phyloP scores from a whole-genome alignment of 1,140 invertebrate species.

The Aphaenogaster rudis region DNA sequence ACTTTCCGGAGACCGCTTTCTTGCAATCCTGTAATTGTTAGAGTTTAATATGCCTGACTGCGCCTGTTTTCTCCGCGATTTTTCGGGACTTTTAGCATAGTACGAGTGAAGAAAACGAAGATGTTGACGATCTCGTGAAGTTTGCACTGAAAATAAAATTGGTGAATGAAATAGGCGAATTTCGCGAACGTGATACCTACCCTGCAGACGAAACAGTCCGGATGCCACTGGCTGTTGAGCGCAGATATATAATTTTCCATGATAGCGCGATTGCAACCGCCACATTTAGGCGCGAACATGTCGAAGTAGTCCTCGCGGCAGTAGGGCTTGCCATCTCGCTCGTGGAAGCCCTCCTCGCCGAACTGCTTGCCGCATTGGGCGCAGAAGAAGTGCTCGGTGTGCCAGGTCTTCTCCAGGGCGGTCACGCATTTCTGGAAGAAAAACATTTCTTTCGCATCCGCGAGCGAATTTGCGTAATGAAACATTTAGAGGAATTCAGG shows the following conservation, averaged over 20 bases:
- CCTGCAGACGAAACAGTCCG: slow-evolving; percentile 99
- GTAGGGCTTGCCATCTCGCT: slow-evolving; percentile 97
- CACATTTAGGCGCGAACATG: slow-evolving; percentile 99
- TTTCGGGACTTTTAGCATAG: slow-evolving; percentile 1
- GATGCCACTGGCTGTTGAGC: slow-evolving; percentile 99
- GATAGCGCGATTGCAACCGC: slow-evolving; percentile 98
- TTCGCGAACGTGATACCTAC: slow-evolving; percentile 88
- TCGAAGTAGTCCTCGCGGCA: slow-evolving; percentile 98
- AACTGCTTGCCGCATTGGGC: slow-evolving; percentile 99
- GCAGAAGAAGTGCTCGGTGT: slow-evolving; percentile 99
- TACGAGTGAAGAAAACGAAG: not conserved
- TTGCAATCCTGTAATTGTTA: slow-evolving; percentile 94
- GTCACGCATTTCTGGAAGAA: slow-evolving; percentile 98
- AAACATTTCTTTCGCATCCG: slow-evolving; percentile 5
- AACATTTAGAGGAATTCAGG: not conserved
- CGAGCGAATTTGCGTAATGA: not conserved
- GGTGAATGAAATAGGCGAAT: not conserved
- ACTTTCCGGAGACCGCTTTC: slow-evolving; percentile 95
- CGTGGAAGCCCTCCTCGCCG: slow-evolving; percentile 98
- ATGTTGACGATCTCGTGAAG: not conserved
- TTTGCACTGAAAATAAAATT: slow-evolving; percentile 9
- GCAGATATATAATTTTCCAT: slow-evolving; percentile 99
- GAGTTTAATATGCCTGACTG: slow-evolving; percentile 25
- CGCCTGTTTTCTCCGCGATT: not conserved
- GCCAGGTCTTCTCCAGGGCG: slow-evolving; percentile 99